Base-by-base conservation (phyloP, 2,888 invertebrate species). In the Drosophila robusta region DNA sequence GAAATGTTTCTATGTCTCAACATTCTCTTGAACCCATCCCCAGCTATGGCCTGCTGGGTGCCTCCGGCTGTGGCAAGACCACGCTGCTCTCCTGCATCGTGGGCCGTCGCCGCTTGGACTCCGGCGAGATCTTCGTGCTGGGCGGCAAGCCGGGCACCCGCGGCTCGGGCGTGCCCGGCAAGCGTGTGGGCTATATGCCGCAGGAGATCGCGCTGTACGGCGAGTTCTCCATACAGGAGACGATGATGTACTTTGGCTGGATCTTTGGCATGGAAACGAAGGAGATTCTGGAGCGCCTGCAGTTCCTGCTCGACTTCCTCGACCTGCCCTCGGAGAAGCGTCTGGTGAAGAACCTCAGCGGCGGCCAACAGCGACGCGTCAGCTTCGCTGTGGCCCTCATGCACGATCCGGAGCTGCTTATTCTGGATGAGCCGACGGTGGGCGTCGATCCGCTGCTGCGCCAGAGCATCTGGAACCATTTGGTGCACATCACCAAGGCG, bases 1-100 rank as follows among this genome's bases (percentile, higher is more conserved):
- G 39, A n/a, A n/a, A 12, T 42, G 26, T 9, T 45, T 51, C 4
- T 4, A 22, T 24, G 3, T 26, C 14, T 18, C 14, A 18, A 38
- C 9, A 36, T 29, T 61, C 9, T 39, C 47, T 29, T 47, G 1
- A 2, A 29, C 44, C 12, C 24, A 5, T 7, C 5, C 7, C 9
- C 93, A 98, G 98, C 93, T 98, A 98, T 92, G 98, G 98, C 64
- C 94, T 98, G 9, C 93, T 98, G 39, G 98, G 98, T 24, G 98
- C 98, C 7, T 98, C 98, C 68, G 98, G 98, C 34, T 98, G 98
- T 91, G 98, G 98, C n/a, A 98, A 98, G 93, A 98, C 98, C 3
- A 98, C 98, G 0, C 93, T 98, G 12, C 94, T 98, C 4, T 96
- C 97, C 47, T 98, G 98, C 92, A 96, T 98, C 88, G 97, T 98